Percentiles rank a stretch among this genome's conserved stretches.
Evolutionary conservation across 2,113 vertebrate species (phyloP).

Genomic region (Larimichthys crocea): DNA sequence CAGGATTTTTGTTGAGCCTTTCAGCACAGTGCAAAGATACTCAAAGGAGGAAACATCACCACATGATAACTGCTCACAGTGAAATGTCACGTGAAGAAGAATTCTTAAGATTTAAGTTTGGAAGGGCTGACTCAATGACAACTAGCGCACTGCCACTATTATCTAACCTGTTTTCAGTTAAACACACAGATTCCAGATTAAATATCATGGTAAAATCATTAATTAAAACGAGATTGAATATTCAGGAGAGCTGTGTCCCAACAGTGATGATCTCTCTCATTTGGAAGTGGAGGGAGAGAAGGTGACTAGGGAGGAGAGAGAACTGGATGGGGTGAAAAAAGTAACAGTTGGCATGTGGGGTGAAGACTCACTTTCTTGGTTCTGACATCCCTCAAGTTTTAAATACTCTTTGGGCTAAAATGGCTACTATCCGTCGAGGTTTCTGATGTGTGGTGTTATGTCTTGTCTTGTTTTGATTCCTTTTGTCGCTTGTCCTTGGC

Average conservation of each 20-base stretch:
- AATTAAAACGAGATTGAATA: not conserved
- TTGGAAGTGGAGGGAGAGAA: no score
- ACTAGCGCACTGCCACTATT: not conserved
- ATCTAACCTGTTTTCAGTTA: not conserved
- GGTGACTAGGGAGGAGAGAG: not conserved
- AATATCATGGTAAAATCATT: not conserved
- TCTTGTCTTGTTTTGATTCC: constrained; percentile 25
- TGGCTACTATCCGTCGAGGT: not conserved
- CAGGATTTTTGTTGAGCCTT: not conserved
- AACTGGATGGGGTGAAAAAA: not conserved
- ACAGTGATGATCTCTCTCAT: not conserved
- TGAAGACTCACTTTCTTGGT: not conserved
- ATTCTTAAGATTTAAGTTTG: not conserved
- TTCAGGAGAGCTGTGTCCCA: constrained; percentile 1
- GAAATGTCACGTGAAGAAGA: not conserved
- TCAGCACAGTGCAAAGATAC: not conserved
- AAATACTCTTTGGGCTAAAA: not conserved
- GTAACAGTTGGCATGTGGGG: not conserved
- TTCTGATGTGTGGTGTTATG: not conserved
- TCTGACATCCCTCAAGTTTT: constrained; percentile 6
- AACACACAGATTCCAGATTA: not conserved
- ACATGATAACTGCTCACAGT: not conserved
- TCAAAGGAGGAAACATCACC: not conserved
- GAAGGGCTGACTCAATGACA: not conserved
- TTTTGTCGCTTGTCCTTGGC: constrained; percentile 15